These are phyloP conservation scores for Chydorus sphaericus DNA, from an alignment of 2,888 invertebrate genomes.

Conservation along the genomic window DNA sequence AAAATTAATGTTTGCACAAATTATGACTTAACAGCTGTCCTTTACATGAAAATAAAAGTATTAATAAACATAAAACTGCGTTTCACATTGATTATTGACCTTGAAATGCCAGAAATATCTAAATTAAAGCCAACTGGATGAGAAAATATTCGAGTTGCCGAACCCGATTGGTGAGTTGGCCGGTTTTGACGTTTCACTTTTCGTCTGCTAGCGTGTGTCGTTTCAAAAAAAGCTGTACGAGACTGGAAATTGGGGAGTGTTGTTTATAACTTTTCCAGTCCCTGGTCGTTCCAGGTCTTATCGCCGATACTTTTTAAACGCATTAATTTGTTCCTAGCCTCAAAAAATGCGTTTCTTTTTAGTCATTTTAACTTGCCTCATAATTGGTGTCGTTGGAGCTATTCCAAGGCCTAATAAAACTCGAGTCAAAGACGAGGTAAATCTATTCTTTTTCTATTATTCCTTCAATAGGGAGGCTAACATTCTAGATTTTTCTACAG, in stretches of 20 bases:
- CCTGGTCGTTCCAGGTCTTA: not conserved
- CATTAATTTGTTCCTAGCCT: not conserved
- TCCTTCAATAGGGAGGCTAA: no score
- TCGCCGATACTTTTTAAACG: not conserved
- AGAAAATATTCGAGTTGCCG: not conserved
- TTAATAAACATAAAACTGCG: no score
- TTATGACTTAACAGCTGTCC: no score
- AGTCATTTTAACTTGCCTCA: constrained; percentile 19
- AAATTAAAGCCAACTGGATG: not conserved
- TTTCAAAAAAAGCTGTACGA: not conserved
- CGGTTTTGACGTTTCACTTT: no score
- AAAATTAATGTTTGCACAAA: no score
- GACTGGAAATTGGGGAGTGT: no score
- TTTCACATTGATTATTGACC: no score
- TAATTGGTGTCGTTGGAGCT: constrained; percentile 29
- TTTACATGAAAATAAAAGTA: no score
- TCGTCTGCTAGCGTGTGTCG: not conserved
- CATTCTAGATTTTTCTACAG: constrained; percentile 27
- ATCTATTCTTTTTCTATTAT: not conserved
- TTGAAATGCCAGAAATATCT: not conserved
- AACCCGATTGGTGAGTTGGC: constrained; percentile 4
- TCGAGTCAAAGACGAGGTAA: constrained; percentile 9
- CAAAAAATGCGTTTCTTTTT: not conserved
- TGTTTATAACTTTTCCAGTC: not conserved
- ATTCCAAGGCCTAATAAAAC: constrained; percentile 52